Conservation (phyloP, 2,797 vertebrate genomes). For the Sebastes iracundus region DNA sequence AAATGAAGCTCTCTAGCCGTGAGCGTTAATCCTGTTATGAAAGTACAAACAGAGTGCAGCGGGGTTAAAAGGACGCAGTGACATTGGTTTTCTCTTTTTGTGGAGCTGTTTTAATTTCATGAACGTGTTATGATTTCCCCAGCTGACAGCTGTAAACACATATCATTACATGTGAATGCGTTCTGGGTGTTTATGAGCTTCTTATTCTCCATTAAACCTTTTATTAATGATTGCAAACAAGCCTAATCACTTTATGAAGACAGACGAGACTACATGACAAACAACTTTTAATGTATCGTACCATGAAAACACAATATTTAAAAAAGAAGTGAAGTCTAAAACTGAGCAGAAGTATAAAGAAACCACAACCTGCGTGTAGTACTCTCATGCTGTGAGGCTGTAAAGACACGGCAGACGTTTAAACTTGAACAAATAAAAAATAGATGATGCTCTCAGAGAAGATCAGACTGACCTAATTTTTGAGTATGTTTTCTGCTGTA, state of each 20-base stretch:
- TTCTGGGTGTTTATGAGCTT: conserved; percentile 9
- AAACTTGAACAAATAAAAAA: conserved; percentile 52
- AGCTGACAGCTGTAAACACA: neutral
- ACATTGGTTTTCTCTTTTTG: neutral
- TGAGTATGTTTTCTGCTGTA: conserved; percentile 26
- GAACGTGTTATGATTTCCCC: conserved; percentile 29
- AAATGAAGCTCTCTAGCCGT: neutral
- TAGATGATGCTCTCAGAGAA: conserved; percentile 50
- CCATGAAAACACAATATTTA: neutral
- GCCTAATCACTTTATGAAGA: neutral
- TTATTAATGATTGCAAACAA: conserved; percentile 8
- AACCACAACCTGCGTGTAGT: neutral
- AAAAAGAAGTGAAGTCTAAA: neutral
- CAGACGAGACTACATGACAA: neutral
- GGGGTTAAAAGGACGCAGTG: neutral
- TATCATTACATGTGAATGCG: conserved; percentile 14
- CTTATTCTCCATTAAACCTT: neutral
- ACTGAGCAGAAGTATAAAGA: neutral
- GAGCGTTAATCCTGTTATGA: neutral
- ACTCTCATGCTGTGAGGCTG: neutral
- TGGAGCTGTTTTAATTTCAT: conserved; percentile 3
- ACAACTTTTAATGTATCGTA: neutral
- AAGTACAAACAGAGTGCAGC: neutral
- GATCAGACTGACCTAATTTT: conserved; percentile 54
- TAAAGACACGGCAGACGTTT: conserved; percentile 10